Base-by-base conservation (phyloP, 2,797 vertebrate species). In the Hybognathus amarus region DNA sequence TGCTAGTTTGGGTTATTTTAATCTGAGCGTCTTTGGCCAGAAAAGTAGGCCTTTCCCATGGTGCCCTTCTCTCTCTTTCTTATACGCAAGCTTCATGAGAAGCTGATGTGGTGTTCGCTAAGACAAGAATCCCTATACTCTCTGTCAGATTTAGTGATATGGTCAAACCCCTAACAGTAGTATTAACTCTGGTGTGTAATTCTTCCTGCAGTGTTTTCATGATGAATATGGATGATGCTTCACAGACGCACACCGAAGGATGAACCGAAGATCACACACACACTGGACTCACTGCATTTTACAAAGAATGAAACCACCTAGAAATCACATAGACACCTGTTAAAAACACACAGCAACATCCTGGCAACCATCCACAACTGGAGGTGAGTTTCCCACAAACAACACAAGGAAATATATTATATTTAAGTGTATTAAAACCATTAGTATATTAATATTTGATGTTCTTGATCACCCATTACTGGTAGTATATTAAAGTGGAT, bases 1-100 rank as follows among this genome's bases (percentile, higher is more conserved):
- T 79, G 66, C 83, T 84, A 70, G 67, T 87, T 76, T 77, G 77
- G 27, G 77, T 61, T 80, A 85, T 83, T 81, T 84, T 78, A 54
- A 82, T 82, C 75, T n/a, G 75, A 20, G 50, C 7, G 30, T 83
- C 47, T 64, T 38, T 70, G 27, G 22, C 30, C 77, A 54, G 30
- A 54, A 83, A 82, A 85, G 18, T 85, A 85, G 86, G 79, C 45
- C 83, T 82, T 36, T 47, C 67, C 67, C 85, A 67, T 17, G 71
- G 22, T 82, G 27, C 27, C n/a, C 27, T 10, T 63, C 38, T 64
- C 61, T 64, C 38, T 63, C 66, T 63, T 30, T 63, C 59, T 63
- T 8, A 17, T 63, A 7, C 27, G 2, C 27, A 30, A 63, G 59
- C 59, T 30, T 63, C 10, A 30, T 24, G 22, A 42, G 64, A 42